Evolutionary conservation across 1,140 invertebrate genomes (phyloP), one percentile per base, ranked within the genome.

Genomic region (Nomia melanderi): DNA sequence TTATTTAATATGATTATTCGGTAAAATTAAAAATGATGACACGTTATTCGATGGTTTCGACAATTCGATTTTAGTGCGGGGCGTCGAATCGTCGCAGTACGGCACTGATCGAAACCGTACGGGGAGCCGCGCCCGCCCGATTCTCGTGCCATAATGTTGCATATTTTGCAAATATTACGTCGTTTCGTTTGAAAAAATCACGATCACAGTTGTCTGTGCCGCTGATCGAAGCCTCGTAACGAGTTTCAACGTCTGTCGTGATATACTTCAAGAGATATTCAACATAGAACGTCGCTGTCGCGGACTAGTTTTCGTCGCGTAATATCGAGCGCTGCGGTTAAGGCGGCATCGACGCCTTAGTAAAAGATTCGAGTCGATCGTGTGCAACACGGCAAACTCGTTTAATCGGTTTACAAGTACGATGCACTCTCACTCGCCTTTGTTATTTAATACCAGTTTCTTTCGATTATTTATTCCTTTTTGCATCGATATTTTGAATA

Each of bases 181-280:
- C 11, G 60, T 65, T 64, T 60, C 27, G 23, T 23, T 11, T 20
- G 11, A 14, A 77, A 64, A 72, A 75, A 53, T 0, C 7, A 29
- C 1, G 1, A 44, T 27, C 9, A 5, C 3, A 2, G 5, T 41
- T 72, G 41, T 73, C 14, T 25, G 1, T 17, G 0, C 23, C 7
- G 31, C 39, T 65, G 9, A 78, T 60, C n/a, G 63, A 69, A 50
- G 7, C 31, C 29, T 41, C 17, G 33, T 20, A 4, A 54, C 9
- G 25, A 41, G 20, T 78, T 63, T 73, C 50, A 20, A 7, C 25
- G 44, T 66, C 54, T 88, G 88, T 88, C 88, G 53, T 83, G 11
- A 9, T 57, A 84, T 89, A 89, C 88, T 89, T 89, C 77, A 53
- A 82, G 83, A 85, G 85, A 83, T 81, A 73, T 86, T 59, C 54